Conservation (phyloP, 92 coral and sea anemone species). For the Palythoa heliodiscus region DNA sequence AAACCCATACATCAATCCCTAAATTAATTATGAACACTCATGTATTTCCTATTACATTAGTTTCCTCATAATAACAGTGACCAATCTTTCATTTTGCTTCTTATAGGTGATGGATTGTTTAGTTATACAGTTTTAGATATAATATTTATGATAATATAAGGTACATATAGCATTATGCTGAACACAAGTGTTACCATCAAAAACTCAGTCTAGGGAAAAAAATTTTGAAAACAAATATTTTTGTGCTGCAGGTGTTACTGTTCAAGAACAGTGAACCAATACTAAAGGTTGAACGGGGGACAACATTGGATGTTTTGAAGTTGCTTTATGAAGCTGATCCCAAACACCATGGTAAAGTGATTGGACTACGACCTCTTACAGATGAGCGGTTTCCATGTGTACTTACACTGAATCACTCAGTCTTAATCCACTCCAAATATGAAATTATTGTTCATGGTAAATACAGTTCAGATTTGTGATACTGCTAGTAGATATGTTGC, state of each 20-base stretch:
- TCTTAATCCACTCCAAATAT: constrained; percentile 80
- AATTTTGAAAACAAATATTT: background rate
- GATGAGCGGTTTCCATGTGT: constrained; percentile 83
- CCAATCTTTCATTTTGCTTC: too few relatives aligned
- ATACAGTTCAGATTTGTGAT: background rate
- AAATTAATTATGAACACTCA: too few relatives aligned
- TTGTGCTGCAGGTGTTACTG: constrained; percentile 66
- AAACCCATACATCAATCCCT: too few relatives aligned
- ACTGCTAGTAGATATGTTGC: too few relatives aligned
- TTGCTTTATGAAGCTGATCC: constrained; percentile 86
- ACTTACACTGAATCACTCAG: constrained; percentile 75
- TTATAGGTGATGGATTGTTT: too few relatives aligned
- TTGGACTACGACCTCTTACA: constrained; percentile 75
- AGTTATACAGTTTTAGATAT: too few relatives aligned
- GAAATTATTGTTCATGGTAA: constrained; percentile 85
- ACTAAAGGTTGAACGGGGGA: constrained; percentile 83
- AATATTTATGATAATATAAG: too few relatives aligned
- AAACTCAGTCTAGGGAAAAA: background rate
- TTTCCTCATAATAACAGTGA: too few relatives aligned
- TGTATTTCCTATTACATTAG: too few relatives aligned
- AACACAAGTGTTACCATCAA: too few relatives aligned
- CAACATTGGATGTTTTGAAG: constrained; percentile 79
- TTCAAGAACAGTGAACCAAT: constrained; percentile 77
- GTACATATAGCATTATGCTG: too few relatives aligned
- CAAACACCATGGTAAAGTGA: constrained; percentile 72